Evolutionary conservation across 2,888 invertebrate species (phyloP).

Genomic region (Chromoteleia sp.): DNA sequence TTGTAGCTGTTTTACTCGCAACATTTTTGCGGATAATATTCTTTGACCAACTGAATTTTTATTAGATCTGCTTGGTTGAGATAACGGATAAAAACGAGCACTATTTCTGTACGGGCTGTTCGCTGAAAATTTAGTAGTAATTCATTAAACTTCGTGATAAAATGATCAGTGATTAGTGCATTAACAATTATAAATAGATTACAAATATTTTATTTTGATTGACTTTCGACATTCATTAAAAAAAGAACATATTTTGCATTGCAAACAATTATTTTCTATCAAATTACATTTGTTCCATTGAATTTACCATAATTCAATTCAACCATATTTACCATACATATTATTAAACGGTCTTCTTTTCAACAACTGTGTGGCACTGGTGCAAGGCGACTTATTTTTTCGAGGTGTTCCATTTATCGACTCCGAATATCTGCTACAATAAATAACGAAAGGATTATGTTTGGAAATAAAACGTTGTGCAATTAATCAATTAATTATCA

Average conservation of each 20-base stretch:
- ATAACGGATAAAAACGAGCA: conserved; percentile 83
- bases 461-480: background rate
- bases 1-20: conserved; percentile 91
- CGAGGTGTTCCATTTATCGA: conserved; percentile 72
- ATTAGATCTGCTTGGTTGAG: conserved; percentile 71
- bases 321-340: conserved; percentile 76
- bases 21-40: conserved; percentile 91
- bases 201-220: background rate
- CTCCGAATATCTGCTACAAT: conserved; percentile 75
- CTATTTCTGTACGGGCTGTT: conserved; percentile 84
- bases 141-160: too few relatives aligned
- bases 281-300: too few relatives aligned
- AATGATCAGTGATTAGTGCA: too few relatives aligned
- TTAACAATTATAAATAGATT: conserved; percentile 2
- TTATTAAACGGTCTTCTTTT: conserved; percentile 78
- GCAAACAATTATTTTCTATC: too few relatives aligned
- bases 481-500: background rate
- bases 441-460: conserved; percentile 57
- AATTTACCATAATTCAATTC: too few relatives aligned
- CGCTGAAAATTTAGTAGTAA: conserved; percentile 56
- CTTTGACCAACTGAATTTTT: conserved; percentile 85
- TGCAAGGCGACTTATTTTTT: conserved; percentile 74
- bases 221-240: background rate
- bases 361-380: conserved; percentile 73
- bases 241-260: conserved; percentile 13